A percentile compares a stretch with the other conserved stretches of the same genome.
Conservation (phyloP, 1,140 invertebrate species). For the Aphelinus certus region DNA sequence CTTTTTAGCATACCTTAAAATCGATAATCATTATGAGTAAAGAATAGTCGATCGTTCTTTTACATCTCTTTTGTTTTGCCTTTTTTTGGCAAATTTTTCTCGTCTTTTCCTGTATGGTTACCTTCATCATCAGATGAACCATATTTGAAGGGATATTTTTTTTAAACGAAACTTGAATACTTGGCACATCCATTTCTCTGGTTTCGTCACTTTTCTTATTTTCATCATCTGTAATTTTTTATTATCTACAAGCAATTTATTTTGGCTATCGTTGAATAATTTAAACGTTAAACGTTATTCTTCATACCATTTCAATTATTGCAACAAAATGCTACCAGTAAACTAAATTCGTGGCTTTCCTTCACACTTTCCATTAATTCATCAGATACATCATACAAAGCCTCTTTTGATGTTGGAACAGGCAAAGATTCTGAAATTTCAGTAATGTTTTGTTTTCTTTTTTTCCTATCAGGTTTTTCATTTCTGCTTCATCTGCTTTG, state of each 20-base stretch:
- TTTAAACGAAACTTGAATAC: too few relatives aligned
- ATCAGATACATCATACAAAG: constrained; percentile 72
- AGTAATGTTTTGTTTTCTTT: constrained; percentile 48
- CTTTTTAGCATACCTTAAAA: constrained; percentile 65
- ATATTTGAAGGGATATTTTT: constrained; percentile 70
- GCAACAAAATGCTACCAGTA: constrained; percentile 67
- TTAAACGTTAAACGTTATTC: background rate
- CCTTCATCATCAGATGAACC: constrained; percentile 71
- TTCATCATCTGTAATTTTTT: background rate
- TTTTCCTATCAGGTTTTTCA: constrained; percentile 59
- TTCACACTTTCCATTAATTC: constrained; percentile 67
- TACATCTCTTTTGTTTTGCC: constrained; percentile 31
- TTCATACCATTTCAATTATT: constrained; percentile 47
- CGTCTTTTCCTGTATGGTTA: constrained; percentile 42
- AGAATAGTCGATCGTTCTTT: constrained; percentile 69
- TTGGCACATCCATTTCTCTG: too few relatives aligned
- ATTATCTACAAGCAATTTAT: constrained; percentile 31
- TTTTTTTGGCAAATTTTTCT: constrained; percentile 20
- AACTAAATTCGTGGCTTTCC: constrained; percentile 67
- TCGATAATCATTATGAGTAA: constrained; percentile 65
- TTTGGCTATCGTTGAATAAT: constrained; percentile 6
- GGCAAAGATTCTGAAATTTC: constrained; percentile 49
- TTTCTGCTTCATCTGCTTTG: constrained; percentile 44
- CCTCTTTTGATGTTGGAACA: constrained; percentile 69
- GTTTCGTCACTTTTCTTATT: constrained; percentile 34